A percentile compares a stretch with the other conserved stretches of the same genome.
phyloP scores from a whole-genome alignment of 2,888 invertebrate species.

The Disparrhopalites patrizii region DNA sequence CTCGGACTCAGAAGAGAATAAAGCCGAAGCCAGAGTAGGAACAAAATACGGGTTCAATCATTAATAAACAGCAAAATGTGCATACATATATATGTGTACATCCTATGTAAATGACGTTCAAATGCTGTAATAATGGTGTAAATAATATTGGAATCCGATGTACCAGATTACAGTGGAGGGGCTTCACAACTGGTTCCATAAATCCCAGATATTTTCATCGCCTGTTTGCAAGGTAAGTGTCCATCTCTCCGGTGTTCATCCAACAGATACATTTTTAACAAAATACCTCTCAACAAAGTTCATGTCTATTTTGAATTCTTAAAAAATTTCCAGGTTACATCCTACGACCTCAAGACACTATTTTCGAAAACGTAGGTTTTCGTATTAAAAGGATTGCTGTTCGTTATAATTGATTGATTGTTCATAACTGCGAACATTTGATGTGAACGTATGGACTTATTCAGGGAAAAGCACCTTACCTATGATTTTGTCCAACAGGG shows the following conservation, averaged over 20 bases:
- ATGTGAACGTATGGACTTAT: no score
- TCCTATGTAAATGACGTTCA: not conserved
- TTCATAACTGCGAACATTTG: no score
- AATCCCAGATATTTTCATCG: constrained; percentile 11
- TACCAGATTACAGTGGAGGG: constrained; percentile 11
- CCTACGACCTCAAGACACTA: not conserved
- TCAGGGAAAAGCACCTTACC: not conserved
- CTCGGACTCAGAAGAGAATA: no score
- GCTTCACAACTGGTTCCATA: constrained; percentile 12
- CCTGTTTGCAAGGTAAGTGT: constrained; percentile 11
- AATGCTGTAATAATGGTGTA: not conserved
- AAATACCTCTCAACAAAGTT: not conserved
- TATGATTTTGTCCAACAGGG: not conserved
- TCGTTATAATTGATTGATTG: no score
- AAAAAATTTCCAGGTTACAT: not conserved
- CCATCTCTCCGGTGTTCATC: not conserved
- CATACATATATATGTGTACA: no score
- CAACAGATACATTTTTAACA: not conserved
- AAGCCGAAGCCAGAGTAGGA: no score
- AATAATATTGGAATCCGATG: not conserved
- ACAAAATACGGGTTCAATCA: no score
- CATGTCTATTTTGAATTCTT: not conserved
- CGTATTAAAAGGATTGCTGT: no score
- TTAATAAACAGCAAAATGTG: no score
- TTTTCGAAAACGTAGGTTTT: constrained; percentile 9